Conservation (phyloP, 2,888 invertebrate species). For the Hecatera dysodea region DNA sequence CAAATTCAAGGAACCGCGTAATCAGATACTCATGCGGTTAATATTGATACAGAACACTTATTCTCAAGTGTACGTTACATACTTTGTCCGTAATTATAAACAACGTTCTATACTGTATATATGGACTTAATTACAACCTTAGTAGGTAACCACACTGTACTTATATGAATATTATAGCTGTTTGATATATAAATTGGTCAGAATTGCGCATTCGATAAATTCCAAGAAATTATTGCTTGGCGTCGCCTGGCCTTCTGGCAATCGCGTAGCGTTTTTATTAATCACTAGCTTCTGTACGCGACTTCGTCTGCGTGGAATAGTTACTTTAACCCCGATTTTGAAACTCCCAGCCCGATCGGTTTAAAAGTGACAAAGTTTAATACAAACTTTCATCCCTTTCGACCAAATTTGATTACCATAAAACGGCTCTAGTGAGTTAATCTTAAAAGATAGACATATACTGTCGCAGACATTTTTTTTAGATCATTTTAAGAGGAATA, state of each 20-base stretch:
- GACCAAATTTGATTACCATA: too few relatives aligned
- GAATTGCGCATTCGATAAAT: slow-evolving; percentile 47
- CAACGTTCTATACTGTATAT: slow-evolving; percentile 17
- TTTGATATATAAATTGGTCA: slow-evolving; percentile 38
- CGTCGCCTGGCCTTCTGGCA: slow-evolving; percentile 61
- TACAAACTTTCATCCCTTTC: too few relatives aligned
- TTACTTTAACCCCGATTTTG: too few relatives aligned
- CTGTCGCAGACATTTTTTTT: too few relatives aligned
- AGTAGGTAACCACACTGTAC: slow-evolving; percentile 16
- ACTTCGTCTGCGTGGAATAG: too few relatives aligned
- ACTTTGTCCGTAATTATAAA: slow-evolving; percentile 41
- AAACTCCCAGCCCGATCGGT: too few relatives aligned
- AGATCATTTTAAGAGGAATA: too few relatives aligned
- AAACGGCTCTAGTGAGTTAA: too few relatives aligned
- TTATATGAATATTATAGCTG: slow-evolving; percentile 4
- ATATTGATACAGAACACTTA: slow-evolving; percentile 66
- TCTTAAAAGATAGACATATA: too few relatives aligned
- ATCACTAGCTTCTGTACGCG: too few relatives aligned
- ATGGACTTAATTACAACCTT: slow-evolving; percentile 2
- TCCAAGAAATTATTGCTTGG: slow-evolving; percentile 64
- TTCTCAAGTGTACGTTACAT: slow-evolving; percentile 62
- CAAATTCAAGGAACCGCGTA: slow-evolving; percentile 69
- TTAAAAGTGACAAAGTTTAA: too few relatives aligned
- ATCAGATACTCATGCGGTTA: slow-evolving; percentile 66
- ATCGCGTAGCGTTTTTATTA: slow-evolving; percentile 45